A percentile compares a stretch with the other conserved stretches of the same genome.
phyloP scores from a whole-genome alignment of 2,888 invertebrate genomes.

The Isoperla grammatica region DNA sequence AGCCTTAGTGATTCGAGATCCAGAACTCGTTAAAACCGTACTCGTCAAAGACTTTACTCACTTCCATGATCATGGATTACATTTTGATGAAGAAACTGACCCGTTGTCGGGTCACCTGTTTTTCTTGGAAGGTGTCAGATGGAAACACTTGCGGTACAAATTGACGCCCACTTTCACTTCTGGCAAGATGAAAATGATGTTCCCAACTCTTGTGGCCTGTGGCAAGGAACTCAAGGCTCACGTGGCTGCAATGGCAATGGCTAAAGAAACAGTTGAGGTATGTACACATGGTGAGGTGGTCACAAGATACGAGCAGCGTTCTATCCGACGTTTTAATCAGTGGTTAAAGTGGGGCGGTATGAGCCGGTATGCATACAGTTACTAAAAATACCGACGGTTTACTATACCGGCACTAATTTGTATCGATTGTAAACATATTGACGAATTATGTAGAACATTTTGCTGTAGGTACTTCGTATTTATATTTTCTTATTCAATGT shows the following conservation, averaged over 20 bases:
- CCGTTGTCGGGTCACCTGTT: conserved; percentile 57
- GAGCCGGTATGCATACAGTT: too few species aligned
- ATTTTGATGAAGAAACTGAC: conserved; percentile 56
- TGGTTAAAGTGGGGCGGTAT: too few species aligned
- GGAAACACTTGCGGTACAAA: conserved; percentile 59
- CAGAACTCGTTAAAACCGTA: conserved; percentile 52
- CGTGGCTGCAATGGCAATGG: conserved; percentile 39
- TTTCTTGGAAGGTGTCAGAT: conserved; percentile 51
- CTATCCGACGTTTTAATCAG: too few species aligned
- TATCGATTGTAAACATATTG: too few species aligned
- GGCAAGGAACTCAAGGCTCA: conserved; percentile 49
- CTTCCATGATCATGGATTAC: conserved; percentile 60
- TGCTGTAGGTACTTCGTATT: too few species aligned
- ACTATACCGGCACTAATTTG: too few species aligned
- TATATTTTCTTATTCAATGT: too few species aligned
- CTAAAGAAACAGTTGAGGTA: background rate
- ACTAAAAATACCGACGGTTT: too few species aligned
- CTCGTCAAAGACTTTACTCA: conserved; percentile 56
- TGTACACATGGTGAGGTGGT: too few species aligned
- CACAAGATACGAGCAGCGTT: too few species aligned
- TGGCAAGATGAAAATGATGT: conserved; percentile 57
- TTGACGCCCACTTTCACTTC: conserved; percentile 62
- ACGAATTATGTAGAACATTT: too few species aligned
- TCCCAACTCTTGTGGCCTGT: conserved; percentile 52
- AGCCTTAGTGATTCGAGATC: conserved; percentile 56